A percentile compares a stretch with the other conserved stretches of the same genome.
phyloP scores from a whole-genome alignment of 2,113 vertebrate genomes.

The Sorex fumeus region DNA sequence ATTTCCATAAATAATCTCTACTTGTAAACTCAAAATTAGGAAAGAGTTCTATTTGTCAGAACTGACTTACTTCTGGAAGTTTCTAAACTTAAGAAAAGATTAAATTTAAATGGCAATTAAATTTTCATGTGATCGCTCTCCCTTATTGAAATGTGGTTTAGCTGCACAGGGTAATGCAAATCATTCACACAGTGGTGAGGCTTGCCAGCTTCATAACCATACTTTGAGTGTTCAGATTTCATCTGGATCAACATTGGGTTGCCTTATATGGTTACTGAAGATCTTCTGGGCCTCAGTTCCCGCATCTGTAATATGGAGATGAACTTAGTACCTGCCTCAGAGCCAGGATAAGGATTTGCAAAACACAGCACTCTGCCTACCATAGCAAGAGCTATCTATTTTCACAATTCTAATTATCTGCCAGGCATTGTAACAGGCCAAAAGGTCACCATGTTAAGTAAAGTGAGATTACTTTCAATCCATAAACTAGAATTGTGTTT shows the following conservation, averaged over 20 bases:
- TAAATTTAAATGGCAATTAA: conserved; percentile 47
- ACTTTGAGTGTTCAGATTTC: not conserved
- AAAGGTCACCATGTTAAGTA: not conserved
- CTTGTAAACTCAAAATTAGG: not conserved
- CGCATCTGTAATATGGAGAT: not conserved
- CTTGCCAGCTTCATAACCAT: not conserved
- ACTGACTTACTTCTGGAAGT: conserved; percentile 35
- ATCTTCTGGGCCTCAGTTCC: too few species aligned
- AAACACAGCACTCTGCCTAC: not conserved
- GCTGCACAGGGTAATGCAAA: not conserved
- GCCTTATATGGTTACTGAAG: not conserved
- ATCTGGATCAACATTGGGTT: too few species aligned
- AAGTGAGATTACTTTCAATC: too few species aligned
- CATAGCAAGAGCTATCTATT: not conserved
- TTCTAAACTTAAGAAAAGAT: conserved; percentile 67
- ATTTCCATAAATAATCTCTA: too few species aligned
- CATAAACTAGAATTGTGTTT: too few species aligned
- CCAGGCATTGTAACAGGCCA: not conserved
- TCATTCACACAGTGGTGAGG: not conserved
- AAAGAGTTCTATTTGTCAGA: conserved; percentile 50
- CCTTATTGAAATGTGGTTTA: conserved; percentile 12
- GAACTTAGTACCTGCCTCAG: not conserved
- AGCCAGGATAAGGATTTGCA: not conserved
- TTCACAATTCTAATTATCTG: too few species aligned
- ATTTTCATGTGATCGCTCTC: conserved; percentile 35